phyloP scores from a whole-genome alignment of 2,888 invertebrate species.

The Epirrhoe tristata region DNA sequence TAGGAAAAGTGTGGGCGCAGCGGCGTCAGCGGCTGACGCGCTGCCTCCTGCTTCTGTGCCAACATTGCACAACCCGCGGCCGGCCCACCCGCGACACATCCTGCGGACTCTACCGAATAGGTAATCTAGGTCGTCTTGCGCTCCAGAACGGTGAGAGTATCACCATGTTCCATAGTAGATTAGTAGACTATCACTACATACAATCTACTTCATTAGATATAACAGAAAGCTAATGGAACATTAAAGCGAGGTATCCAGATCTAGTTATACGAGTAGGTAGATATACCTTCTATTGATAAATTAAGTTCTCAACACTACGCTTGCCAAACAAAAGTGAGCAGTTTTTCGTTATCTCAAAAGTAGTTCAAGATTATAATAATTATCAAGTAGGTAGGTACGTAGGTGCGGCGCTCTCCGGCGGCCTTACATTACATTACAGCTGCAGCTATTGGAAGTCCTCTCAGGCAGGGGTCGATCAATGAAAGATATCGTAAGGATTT shows the following conservation, averaged over 20 bases:
- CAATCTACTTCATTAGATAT: no score
- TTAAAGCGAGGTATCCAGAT: neutral
- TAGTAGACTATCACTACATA: no score
- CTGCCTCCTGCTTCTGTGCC: constrained; percentile 34
- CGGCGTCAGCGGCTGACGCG: constrained; percentile 59
- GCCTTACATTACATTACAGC: constrained; percentile 32
- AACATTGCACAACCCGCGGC: constrained; percentile 57
- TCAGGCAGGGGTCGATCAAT: constrained; percentile 43
- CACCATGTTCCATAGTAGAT: no score
- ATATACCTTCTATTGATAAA: constrained; percentile 36
- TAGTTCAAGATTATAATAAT: constrained; percentile 80
- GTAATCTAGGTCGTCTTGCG: no score
- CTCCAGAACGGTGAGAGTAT: no score
- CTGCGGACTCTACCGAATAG: neutral
- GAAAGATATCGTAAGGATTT: constrained; percentile 81
- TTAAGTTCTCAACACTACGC: constrained; percentile 32
- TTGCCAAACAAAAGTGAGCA: constrained; percentile 38
- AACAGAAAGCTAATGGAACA: no score
- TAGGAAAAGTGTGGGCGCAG: constrained; percentile 59
- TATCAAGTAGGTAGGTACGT: constrained; percentile 55
- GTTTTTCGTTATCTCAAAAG: constrained; percentile 63
- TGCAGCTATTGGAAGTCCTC: constrained; percentile 37
- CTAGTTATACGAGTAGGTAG: neutral
- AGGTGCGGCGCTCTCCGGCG: constrained; percentile 41
- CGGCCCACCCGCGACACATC: constrained; percentile 14